phyloP scores from a whole-genome alignment of 2,888 invertebrate species.

The Micoletzkya japonica region DNA sequence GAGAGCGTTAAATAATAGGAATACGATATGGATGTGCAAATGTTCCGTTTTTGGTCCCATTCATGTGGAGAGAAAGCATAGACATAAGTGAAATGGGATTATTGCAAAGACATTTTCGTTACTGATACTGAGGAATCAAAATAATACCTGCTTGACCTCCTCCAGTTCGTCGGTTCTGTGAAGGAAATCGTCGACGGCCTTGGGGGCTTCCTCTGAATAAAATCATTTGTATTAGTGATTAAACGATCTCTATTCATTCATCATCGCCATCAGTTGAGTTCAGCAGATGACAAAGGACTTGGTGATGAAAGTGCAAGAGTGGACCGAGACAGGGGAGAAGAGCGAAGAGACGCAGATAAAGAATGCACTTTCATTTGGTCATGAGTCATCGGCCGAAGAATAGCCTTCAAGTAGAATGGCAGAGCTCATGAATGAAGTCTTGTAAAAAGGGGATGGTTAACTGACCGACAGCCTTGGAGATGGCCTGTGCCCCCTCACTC shows the following conservation, averaged over 20 bases:
- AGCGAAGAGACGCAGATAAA: too few species aligned
- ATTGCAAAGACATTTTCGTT: too few species aligned
- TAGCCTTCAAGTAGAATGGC: too few species aligned
- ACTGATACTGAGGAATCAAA: too few species aligned
- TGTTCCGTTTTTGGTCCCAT: background rate
- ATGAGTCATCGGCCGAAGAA: too few species aligned
- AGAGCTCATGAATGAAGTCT: too few species aligned
- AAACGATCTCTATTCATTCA: background rate
- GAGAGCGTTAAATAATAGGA: too few species aligned
- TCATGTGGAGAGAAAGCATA: too few species aligned
- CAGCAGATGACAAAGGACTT: background rate
- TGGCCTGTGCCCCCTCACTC: conserved; percentile 4
- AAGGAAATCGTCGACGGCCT: conserved; percentile 19
- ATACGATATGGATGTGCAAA: background rate
- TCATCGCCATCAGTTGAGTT: too few species aligned
- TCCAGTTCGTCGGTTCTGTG: background rate
- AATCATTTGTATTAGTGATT: background rate
- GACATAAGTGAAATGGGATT: too few species aligned
- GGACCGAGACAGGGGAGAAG: too few species aligned
- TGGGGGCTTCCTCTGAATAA: conserved; percentile 18
- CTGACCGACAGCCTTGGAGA: conserved; percentile 22
- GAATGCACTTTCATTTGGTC: too few species aligned
- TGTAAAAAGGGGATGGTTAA: background rate
- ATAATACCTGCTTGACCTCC: background rate
- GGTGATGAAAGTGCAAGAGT: background rate